Base-by-base conservation (phyloP, 1,140 invertebrate genomes). In the Acarapis woodi region DNA sequence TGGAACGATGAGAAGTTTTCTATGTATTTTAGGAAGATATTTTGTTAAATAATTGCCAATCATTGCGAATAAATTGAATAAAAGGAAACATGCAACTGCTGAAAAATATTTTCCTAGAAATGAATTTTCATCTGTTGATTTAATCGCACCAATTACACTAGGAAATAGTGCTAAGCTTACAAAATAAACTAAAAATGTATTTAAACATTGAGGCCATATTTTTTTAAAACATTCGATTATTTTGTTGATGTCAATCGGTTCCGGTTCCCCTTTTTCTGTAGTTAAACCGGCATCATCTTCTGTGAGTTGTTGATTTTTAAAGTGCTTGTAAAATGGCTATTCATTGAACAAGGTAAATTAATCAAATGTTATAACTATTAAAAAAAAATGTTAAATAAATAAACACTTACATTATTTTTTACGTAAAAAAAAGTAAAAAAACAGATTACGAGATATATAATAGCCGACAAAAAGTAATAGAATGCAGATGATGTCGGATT, bases 401-500 rank as follows among this genome's bases (percentile, higher is more conserved):
- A 37, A 37, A 6, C 15, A 22, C 37, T 37, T 39, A 40, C 38
- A 23, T 40, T 34, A 23, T 29, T 62, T 4, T 80, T 82, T 38
- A 96, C 58, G n/a, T 78, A 74, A 53, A 93, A 90, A 57, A 93
- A 96, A 0, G 83, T 85, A 56, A 90, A 78, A 51, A 96, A 85
- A 51, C 85, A 93, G 0, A 76, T 60, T 4, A 94, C 59, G 1
- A 97, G 62, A 36, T 93, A 64, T 47, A 93, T 73, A 36, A 96
- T 68, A 15, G 87, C 87, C 2, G 74, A 73, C 35, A 87, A 75
- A 57, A 97, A 97, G 53, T 96, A 97, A 56, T 90, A 90, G 50
- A 94, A 85, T 18, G 88, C 87, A 5, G 79, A 70, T 1, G 79
- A 85, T 32, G 72, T 56, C 20, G 57, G 54, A 47, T 72, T 70